Evolutionary conservation across 2,888 invertebrate species (phyloP).

Genomic region (Ariolimax columbianus): DNA sequence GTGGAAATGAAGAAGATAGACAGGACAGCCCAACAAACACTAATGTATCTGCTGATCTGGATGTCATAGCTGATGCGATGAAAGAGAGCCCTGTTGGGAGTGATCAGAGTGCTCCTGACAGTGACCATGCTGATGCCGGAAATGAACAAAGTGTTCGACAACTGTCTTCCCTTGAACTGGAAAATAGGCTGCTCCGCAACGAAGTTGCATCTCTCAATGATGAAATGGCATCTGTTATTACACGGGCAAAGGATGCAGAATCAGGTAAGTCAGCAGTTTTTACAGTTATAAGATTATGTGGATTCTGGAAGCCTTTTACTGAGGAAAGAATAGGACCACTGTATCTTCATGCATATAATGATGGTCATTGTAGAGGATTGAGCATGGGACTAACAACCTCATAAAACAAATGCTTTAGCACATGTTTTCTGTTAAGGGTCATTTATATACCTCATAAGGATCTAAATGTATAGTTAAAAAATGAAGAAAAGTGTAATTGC

Average conservation of each 20-base stretch:
- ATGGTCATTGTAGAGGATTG: too few relatives aligned
- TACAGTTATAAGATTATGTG: too few relatives aligned
- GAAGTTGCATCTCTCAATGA: constrained; percentile 81
- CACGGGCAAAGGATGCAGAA: constrained; percentile 80
- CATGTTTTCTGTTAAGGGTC: too few relatives aligned
- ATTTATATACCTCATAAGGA: too few relatives aligned
- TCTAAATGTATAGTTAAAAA: too few relatives aligned
- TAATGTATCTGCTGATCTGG: constrained; percentile 66
- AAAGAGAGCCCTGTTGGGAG: constrained; percentile 70
- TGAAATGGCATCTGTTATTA: constrained; percentile 80
- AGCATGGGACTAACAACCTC: too few relatives aligned
- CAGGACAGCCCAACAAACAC: constrained; percentile 65
- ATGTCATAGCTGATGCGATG: constrained; percentile 71
- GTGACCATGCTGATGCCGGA: constrained; percentile 56
- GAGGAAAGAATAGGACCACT: too few relatives aligned
- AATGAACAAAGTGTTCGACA: constrained; percentile 55
- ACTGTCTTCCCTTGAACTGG: constrained; percentile 74
- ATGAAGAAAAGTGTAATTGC: too few relatives aligned
- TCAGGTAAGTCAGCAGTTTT: constrained; percentile 79
- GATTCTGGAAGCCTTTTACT: too few relatives aligned
- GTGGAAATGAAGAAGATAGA: constrained; percentile 22
- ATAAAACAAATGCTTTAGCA: too few relatives aligned
- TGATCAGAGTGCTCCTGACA: constrained; percentile 68
- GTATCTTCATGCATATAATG: too few relatives aligned
- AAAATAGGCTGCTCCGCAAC: constrained; percentile 80